These are phyloP conservation scores for Platygyra sinensis DNA, from an alignment of 64 coral and sea anemone species.

Conservation along the genomic window DNA sequence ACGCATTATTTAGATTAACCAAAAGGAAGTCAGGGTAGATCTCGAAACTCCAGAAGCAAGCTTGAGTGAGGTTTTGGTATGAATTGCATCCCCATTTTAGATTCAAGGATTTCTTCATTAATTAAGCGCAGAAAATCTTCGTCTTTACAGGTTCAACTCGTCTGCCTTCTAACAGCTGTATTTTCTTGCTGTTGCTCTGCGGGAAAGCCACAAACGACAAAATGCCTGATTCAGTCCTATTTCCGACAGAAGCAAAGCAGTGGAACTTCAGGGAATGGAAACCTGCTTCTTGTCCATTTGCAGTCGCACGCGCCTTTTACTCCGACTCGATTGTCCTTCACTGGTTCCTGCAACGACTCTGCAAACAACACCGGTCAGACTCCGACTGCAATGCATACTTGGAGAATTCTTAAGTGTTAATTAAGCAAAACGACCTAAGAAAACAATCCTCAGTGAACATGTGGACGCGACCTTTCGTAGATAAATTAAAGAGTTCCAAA, in stretches of 20 bases:
- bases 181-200: neutral
- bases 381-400: neutral
- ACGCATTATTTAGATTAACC: too few species aligned
- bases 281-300: neutral
- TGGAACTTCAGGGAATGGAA: neutral
- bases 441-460: too few species aligned
- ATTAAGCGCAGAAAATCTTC: neutral
- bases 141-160: neutral
- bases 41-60: too few species aligned
- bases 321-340: neutral
- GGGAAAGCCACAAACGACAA: neutral
- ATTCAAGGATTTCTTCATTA: too few species aligned
- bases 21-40: too few species aligned
- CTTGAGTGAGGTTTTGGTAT: too few species aligned
- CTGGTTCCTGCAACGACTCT: constrained; percentile 19
- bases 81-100: too few species aligned
- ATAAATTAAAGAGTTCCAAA: too few species aligned
- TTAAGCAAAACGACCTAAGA: too few species aligned
- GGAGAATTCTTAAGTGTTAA: too few species aligned
- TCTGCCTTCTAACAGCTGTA: neutral
- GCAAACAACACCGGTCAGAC: neutral
- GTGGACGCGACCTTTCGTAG: too few species aligned
- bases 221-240: constrained; percentile 13
- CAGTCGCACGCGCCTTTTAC: neutral
- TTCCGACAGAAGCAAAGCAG: neutral